Evolutionary conservation across 2,888 invertebrate species (phyloP), one percentile per base, ranked within the genome.

Genomic region (Sesia bembeciformis): DNA sequence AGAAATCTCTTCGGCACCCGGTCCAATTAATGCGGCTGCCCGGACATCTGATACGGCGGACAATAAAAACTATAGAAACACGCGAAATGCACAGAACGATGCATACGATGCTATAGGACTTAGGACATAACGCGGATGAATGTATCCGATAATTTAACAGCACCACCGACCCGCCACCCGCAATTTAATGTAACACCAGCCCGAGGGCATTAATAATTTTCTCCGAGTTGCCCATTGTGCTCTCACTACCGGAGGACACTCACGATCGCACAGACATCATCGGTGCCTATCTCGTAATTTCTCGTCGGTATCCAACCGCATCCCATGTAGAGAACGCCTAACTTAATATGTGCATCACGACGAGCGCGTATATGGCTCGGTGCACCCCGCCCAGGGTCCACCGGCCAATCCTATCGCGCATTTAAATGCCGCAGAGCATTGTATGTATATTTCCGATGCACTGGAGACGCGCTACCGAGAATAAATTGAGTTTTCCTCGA

Each of bases 311-410:
- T 70, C 72, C 71, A 65, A 69, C 69, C 71, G 71, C 77, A 72
- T 74, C 81, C 72, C 87, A 84, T 87, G 83, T 85, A 84, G 70
- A 86, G 84, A 73, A 61, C 63, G 74, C 70, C 81, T 79, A 84
- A 85, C 86, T 89, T 88, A 89, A 89, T 89, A 89, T 89, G 87
- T 88, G 88, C 88, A 84, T 86, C 88, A 88, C 88, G 88, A 88
- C 76, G 66, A 67, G 60, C 75, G 79, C 86, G 74, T 87, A 88
- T 87, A 87, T 85, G 86, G 88, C 68, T 67, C 69, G 68, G 65
- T 65, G 66, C 70, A 65, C 67, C 78, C 79, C 80, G 83, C 83
- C 84, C 86, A 74, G 72, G 60, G 60, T 60, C 72, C 71, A 64
- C 70, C 76, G 78, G 73, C 88, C 87, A 87, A 87, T 86, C 85